A percentile compares a stretch with the other conserved stretches of the same genome.
These are phyloP conservation scores for Orchesella flavescens DNA, from an alignment of 2,888 invertebrate species.

Conservation along the genomic window DNA sequence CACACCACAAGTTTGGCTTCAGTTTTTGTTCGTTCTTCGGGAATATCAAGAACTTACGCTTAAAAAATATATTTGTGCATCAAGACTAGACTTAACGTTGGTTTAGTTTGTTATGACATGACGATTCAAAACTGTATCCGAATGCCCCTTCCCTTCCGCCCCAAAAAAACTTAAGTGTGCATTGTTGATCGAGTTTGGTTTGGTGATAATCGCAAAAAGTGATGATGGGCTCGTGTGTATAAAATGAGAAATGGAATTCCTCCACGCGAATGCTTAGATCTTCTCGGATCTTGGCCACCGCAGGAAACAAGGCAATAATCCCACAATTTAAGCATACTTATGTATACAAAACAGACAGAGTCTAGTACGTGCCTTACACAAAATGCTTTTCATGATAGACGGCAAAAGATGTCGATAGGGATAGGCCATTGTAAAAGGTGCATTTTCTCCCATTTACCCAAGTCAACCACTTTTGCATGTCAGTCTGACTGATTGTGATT, in stretches of 20 bases:
- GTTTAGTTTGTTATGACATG: too few species aligned
- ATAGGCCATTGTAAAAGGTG: conserved; percentile 19
- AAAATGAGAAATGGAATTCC: conserved; percentile 48
- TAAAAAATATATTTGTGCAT: neutral
- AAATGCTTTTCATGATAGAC: too few species aligned
- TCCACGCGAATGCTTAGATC: neutral
- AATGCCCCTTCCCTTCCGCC: neutral
- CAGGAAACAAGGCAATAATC: too few species aligned
- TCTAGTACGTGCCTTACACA: too few species aligned
- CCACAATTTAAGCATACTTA: too few species aligned
- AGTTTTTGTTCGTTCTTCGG: neutral
- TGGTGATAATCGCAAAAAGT: conserved; percentile 5
- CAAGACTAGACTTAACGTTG: too few species aligned
- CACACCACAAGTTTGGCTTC: conserved; percentile 21
- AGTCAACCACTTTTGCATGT: conserved; percentile 32
- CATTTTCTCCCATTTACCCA: conserved; percentile 32
- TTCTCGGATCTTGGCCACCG: neutral
- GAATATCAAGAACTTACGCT: neutral
- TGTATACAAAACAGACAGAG: too few species aligned
- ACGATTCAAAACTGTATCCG: too few species aligned
- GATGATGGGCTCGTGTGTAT: conserved; percentile 17
- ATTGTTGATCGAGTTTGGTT: neutral
- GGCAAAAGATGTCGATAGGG: too few species aligned
- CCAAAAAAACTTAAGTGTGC: neutral
- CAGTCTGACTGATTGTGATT: conserved; percentile 29